Conservation (phyloP, 2,888 invertebrate genomes). For the Drosophila glabriapex region DNA sequence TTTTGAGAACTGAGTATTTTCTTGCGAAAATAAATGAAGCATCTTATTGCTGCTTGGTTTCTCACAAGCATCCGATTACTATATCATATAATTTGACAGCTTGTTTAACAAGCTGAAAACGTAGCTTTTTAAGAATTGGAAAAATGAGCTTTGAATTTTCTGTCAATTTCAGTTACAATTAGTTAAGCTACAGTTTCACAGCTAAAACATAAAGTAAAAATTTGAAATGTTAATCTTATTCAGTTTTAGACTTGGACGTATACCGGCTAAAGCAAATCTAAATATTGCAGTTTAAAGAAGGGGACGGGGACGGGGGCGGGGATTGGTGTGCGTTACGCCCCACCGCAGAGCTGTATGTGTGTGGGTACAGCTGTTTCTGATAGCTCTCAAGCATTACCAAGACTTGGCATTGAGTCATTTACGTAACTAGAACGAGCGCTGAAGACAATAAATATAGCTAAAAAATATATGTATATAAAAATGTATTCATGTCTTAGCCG, state of each 20-base stretch:
- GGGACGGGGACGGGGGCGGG: no score
- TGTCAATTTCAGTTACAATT: not conserved
- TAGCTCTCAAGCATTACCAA: slow-evolving; percentile 2
- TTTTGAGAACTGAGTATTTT: not conserved
- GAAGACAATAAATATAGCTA: not conserved
- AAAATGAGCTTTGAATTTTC: not conserved
- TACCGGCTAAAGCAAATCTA: not conserved
- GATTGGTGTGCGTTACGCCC: not conserved
- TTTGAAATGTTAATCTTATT: not conserved
- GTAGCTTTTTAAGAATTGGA: not conserved
- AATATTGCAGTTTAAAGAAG: not conserved
- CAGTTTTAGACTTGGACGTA: no score
- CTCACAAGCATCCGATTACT: slow-evolving; percentile 11
- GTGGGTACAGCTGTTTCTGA: slow-evolving; percentile 36
- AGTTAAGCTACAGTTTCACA: slow-evolving; percentile 1
- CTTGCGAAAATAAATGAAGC: not conserved
- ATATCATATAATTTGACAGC: not conserved
- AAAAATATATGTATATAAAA: not conserved
- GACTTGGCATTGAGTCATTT: slow-evolving; percentile 14
- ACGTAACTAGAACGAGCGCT: slow-evolving; percentile 37
- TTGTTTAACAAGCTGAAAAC: not conserved
- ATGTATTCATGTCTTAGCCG: not conserved
- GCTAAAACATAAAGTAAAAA: slow-evolving; percentile 6
- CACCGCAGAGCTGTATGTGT: slow-evolving; percentile 6
- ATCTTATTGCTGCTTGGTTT: not conserved